phyloP scores from a whole-genome alignment of 2,113 vertebrate genomes.

The Montifringilla adamsi region DNA sequence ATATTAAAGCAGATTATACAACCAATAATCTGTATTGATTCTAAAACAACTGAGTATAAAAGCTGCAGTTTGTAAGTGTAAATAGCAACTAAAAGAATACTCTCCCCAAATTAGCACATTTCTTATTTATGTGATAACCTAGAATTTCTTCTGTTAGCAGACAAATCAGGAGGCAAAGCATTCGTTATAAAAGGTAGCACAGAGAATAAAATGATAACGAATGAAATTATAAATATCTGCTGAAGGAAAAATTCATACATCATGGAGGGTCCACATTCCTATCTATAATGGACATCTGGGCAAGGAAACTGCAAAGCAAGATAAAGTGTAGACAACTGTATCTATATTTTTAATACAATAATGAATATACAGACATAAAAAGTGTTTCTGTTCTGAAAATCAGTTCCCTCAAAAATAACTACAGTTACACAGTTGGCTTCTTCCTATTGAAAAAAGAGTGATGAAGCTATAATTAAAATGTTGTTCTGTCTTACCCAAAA shows the following conservation, averaged over 20 bases:
- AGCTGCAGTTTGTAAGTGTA: not conserved
- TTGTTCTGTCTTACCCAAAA: constrained; percentile 86
- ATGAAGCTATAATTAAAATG: not conserved
- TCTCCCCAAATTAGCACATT: not conserved
- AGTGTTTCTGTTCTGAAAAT: not conserved
- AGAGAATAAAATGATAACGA: not conserved
- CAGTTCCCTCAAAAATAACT: not conserved
- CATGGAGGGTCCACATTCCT: not conserved
- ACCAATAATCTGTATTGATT: not conserved
- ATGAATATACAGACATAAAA: not conserved
- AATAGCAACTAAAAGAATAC: not conserved
- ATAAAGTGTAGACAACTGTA: not conserved
- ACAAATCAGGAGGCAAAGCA: not conserved
- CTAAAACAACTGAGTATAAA: constrained; percentile 7
- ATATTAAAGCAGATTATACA: constrained; percentile 1
- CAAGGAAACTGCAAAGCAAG: not conserved
- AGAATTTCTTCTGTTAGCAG: not conserved
- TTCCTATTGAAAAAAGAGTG: not conserved
- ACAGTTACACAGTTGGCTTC: not conserved
- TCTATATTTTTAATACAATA: not conserved
- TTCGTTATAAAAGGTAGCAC: not conserved
- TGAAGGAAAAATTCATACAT: not conserved
- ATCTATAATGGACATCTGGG: not conserved
- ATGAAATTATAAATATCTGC: not conserved
- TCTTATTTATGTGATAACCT: not conserved